Conservation (phyloP, 2,797 vertebrate genomes). For the Hyperoplus immaculatus region DNA sequence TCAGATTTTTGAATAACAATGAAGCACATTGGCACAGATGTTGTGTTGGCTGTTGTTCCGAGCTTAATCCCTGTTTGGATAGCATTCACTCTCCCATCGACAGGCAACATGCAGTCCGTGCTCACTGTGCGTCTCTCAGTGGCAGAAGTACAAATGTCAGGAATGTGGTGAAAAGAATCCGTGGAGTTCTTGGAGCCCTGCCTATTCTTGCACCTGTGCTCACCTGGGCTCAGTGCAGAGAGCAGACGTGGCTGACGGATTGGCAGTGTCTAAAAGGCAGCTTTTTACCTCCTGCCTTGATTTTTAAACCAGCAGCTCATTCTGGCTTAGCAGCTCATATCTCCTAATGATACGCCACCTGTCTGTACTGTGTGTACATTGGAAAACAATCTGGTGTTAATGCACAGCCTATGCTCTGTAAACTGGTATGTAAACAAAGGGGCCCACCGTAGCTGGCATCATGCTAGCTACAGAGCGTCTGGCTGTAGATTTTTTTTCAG, state of each 20-base stretch:
- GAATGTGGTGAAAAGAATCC: constrained; percentile 12
- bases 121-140: background rate
- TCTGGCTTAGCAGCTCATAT: background rate
- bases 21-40: constrained; percentile 7
- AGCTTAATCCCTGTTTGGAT: background rate
- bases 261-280: background rate
- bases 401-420: too few relatives aligned
- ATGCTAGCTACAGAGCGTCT: too few relatives aligned
- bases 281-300: constrained; percentile 1
- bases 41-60: constrained; percentile 4
- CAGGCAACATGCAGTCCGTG: background rate
- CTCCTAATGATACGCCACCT: too few relatives aligned
- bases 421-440: too few relatives aligned
- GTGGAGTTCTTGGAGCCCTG: background rate
- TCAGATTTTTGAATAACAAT: background rate
- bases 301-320: background rate
- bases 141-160: constrained; percentile 12
- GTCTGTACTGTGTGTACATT: too few relatives aligned
- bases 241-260: background rate
- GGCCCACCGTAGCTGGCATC: too few relatives aligned
- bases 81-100: background rate
- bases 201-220: constrained; percentile 27
- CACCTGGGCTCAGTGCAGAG: constrained; percentile 20
- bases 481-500: too few relatives aligned
- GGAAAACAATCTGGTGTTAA: too few relatives aligned